These are phyloP conservation scores for Drepana falcataria DNA, from an alignment of 2,888 invertebrate species.

Conservation along the genomic window DNA sequence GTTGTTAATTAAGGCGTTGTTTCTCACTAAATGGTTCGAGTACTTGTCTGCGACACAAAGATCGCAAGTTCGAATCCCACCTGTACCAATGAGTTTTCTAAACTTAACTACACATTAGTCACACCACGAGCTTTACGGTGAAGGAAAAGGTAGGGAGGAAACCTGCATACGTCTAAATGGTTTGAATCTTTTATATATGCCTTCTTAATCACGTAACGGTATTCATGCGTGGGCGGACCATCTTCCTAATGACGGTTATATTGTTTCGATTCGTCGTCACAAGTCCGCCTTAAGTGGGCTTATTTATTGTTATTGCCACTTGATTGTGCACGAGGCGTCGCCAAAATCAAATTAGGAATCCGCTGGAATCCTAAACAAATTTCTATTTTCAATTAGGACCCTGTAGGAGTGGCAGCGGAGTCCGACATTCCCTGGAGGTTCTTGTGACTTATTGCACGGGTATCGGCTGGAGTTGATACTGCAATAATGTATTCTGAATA, in stretches of 20 bases:
- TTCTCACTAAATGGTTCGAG: too few species aligned
- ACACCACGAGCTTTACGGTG: too few species aligned
- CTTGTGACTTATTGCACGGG: constrained; percentile 66
- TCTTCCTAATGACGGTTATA: constrained; percentile 32
- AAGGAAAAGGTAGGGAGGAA: too few species aligned
- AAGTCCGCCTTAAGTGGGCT: constrained; percentile 50
- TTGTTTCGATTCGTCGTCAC: constrained; percentile 36
- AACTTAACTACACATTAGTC: too few species aligned
- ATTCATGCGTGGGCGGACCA: constrained; percentile 25
- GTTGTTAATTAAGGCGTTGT: too few species aligned
- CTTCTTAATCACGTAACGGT: constrained; percentile 23
- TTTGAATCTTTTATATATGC: too few species aligned
- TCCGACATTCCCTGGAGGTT: constrained; percentile 52
- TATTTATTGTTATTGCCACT: constrained; percentile 67
- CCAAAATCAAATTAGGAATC: constrained; percentile 68
- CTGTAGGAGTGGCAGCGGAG: constrained; percentile 47
- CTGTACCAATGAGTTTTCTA: too few species aligned
- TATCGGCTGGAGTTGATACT: constrained; percentile 43
- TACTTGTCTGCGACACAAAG: too few species aligned
- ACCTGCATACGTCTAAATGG: too few species aligned
- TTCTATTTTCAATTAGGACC: constrained; percentile 75
- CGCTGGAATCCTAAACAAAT: constrained; percentile 73
- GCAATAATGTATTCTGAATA: constrained; percentile 70
- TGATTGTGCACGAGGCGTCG: constrained; percentile 56
- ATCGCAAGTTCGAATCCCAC: too few species aligned